Evolutionary conservation across 2,797 vertebrate species (phyloP), one percentile per base, ranked within the genome.

Genomic region (Cirrhinus molitorella): DNA sequence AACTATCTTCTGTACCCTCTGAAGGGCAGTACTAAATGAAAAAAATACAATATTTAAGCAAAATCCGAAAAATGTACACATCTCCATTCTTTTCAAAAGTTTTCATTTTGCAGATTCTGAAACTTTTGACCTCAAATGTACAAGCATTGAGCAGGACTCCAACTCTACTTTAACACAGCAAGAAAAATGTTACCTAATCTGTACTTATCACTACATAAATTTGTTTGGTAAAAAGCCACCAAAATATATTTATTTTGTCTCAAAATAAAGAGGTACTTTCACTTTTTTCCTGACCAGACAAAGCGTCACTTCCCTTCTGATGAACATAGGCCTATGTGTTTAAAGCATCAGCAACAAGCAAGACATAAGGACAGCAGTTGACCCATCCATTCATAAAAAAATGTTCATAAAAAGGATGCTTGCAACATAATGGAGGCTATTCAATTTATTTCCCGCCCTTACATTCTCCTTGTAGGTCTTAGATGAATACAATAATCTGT

Each of bases 361-460:
- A 59, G 34, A 11, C 13, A 70, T n/a, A 40, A 45, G 40, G 67
- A 47, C 53, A 1, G 8, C 37, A 61, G 55, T 28, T 76, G 55
- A 61, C 55, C 55, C 10, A 0, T 61, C 25, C 16, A 21, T 21
- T 75, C 13, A n/a, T n/a, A n/a, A n/a, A n/a, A n/a, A n/a, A n/a
- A n/a, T n/a, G n/a, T n/a, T 75, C 49, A 28, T 28, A 53, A 43
- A 66, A 78, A 66, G 21, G 61, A 31, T 65, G 4, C 40, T 65
- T 65, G 23, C 25, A 53, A 47, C 43, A 79, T 11, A 66, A 66
- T 21, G 28, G 47, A 34, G 49, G 49, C 71, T 37, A 57, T 75
- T 57, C 65, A 40, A 55, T 53, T 67, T 79, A 51, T 45, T 14
- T 80, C 51, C 23, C 25, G 23, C 51, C 51, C 47, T 75, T 34